These are phyloP conservation scores for Rhadinocentrus ornatus DNA, from an alignment of 2,797 vertebrate genomes.

Conservation along the genomic window DNA sequence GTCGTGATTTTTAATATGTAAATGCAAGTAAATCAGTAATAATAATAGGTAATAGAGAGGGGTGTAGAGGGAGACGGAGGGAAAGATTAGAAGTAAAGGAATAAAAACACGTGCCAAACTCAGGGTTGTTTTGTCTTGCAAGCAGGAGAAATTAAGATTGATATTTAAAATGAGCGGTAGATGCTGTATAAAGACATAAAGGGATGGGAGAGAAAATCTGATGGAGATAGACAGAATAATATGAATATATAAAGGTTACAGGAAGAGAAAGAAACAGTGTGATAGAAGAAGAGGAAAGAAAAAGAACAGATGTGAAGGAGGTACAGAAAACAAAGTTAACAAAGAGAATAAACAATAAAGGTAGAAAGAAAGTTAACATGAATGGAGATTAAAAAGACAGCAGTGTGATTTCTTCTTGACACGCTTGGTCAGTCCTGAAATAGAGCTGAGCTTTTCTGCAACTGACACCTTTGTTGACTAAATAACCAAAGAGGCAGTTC, in stretches of 20 bases:
- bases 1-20: not conserved
- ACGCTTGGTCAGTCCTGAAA: not conserved
- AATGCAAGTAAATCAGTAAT: not conserved
- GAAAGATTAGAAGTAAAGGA: not conserved
- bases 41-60: not conserved
- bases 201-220: not conserved
- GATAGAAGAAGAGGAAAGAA: not conserved
- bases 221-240: slow-evolving; percentile 12
- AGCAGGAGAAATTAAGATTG: slow-evolving; percentile 17
- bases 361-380: not conserved
- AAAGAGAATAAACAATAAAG: not conserved
- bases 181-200: not conserved
- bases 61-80: not conserved
- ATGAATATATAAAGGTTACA: slow-evolving; percentile 8
- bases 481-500: not conserved
- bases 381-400: not conserved
- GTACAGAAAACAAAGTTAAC: too few relatives aligned
- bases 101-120: slow-evolving; percentile 2
- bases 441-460: not conserved
- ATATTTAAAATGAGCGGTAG: slow-evolving; percentile 25
- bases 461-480: not conserved
- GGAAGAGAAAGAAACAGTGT: not conserved
- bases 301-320: not conserved
- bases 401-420: not conserved
- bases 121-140: not conserved